Conservation (phyloP, 2,888 invertebrate species). For the Drosophila mimica region DNA sequence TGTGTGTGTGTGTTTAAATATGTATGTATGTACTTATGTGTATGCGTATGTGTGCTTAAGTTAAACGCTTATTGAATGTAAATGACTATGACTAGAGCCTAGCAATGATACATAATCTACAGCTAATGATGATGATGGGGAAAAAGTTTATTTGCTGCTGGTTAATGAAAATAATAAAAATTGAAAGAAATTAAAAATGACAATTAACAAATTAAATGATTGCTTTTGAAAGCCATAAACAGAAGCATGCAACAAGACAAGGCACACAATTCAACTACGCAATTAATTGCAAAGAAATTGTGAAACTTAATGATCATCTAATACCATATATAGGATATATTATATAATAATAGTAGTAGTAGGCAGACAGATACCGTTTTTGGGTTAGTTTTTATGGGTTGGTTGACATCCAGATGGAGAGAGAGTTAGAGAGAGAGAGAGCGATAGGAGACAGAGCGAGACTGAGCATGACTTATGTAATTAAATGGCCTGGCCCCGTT, state of each 20-base stretch:
- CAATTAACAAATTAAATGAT: slow-evolving; percentile 32
- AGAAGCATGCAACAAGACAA: slow-evolving; percentile 63
- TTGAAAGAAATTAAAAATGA: slow-evolving; percentile 18
- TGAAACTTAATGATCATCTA: slow-evolving; percentile 24
- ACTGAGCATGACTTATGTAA: slow-evolving; percentile 32
- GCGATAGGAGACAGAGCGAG: slow-evolving; percentile 1
- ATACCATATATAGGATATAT: slow-evolving; percentile 3
- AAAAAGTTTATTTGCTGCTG: slow-evolving; percentile 12
- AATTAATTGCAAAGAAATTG: slow-evolving; percentile 28
- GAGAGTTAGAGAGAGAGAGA: slow-evolving; percentile 1
- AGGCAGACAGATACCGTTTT: slow-evolving; percentile 65
- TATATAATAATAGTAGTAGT: slow-evolving; percentile 24
- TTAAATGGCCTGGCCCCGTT: slow-evolving; percentile 53
- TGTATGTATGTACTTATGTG: slow-evolving; percentile 36
- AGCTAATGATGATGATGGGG: slow-evolving; percentile 21
- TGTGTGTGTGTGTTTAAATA: slow-evolving; percentile 21
- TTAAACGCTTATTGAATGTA: slow-evolving; percentile 41
- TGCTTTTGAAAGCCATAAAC: slow-evolving; percentile 16
- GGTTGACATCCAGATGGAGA: slow-evolving; percentile 18
- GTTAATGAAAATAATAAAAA: slow-evolving; percentile 30
- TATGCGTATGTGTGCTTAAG: slow-evolving; percentile 49
- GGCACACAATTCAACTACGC: slow-evolving; percentile 66
- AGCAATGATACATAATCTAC: slow-evolving; percentile 22
- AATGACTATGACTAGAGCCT: slow-evolving; percentile 36
- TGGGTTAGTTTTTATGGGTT: slow-evolving; percentile 54